phyloP scores from a whole-genome alignment of 1,140 invertebrate genomes.

The Panagrolaimus sp. region DNA sequence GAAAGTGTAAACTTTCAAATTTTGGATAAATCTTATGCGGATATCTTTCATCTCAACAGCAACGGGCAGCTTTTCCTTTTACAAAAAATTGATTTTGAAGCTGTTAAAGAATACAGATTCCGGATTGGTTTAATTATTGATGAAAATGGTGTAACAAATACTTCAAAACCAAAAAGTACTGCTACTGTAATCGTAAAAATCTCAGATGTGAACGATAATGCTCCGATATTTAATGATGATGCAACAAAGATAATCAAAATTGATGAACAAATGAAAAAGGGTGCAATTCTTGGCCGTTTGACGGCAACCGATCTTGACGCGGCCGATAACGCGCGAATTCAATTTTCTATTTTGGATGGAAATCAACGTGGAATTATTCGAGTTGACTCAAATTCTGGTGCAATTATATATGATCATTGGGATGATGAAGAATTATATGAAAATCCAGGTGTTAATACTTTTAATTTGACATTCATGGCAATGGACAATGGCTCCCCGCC shows the following conservation, averaged over 20 bases:
- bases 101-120: neutral
- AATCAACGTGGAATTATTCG: conserved; percentile 21
- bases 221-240: conserved; percentile 32
- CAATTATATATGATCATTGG: conserved; percentile 37
- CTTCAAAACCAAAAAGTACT: neutral
- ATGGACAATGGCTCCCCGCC: conserved; percentile 18
- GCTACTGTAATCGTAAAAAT: conserved; percentile 20
- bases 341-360: conserved; percentile 33
- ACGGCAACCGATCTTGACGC: conserved; percentile 23
- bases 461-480: conserved; percentile 21
- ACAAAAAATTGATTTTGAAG: neutral
- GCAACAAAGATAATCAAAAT: conserved; percentile 16
- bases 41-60: conserved; percentile 9
- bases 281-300: conserved; percentile 27
- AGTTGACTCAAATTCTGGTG: conserved; percentile 28
- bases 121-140: neutral
- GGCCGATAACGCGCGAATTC: conserved; percentile 29
- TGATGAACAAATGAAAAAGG: conserved; percentile 26
- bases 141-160: neutral
- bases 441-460: neutral
- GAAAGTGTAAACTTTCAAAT: conserved; percentile 6
- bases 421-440: conserved; percentile 32
- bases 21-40: conserved; percentile 13
- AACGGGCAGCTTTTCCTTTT: neutral
- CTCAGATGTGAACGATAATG: conserved; percentile 40